A percentile compares a stretch with the other conserved stretches of the same genome.
Conservation (phyloP, 2,797 vertebrate genomes). For the Syngnathus rostellatus region DNA sequence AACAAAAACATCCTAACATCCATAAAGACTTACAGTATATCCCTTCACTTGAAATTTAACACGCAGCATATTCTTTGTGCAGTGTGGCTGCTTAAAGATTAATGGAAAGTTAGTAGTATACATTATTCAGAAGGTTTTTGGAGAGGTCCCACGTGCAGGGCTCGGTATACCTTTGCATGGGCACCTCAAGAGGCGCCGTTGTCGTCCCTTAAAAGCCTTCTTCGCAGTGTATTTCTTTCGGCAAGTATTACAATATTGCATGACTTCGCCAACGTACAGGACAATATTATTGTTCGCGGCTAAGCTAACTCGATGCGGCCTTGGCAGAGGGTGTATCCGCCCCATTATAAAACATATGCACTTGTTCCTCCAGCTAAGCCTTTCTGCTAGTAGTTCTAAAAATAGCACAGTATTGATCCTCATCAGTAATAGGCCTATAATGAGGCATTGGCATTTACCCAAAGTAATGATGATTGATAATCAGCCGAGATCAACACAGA, state of each 20-base stretch:
- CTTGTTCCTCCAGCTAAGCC: not conserved
- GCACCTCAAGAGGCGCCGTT: conserved; percentile 40
- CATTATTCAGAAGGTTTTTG: conserved; percentile 69
- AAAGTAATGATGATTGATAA: not conserved
- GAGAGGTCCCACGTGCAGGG: conserved; percentile 50
- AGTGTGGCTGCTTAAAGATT: conserved; percentile 68
- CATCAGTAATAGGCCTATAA: not conserved
- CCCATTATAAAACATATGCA: not conserved
- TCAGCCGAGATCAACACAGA: not conserved
- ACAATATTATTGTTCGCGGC: not conserved
- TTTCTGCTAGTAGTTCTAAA: not conserved
- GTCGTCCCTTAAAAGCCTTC: conserved; percentile 31
- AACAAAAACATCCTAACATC: conserved; percentile 24
- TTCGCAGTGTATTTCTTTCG: not conserved
- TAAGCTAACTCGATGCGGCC: not conserved
- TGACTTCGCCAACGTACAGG: not conserved
- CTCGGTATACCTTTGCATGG: conserved; percentile 38
- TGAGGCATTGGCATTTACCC: conserved; percentile 1
- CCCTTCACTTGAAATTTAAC: conserved; percentile 63
- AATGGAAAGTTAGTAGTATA: conserved; percentile 73
- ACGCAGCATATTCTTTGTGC: conserved; percentile 59
- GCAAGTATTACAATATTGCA: not conserved
- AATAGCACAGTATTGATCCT: conserved; percentile 2
- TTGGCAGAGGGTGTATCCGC: not conserved
- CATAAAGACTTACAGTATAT: conserved; percentile 47